These are phyloP conservation scores for Oedothorax gibbosus DNA, from an alignment of 1,140 invertebrate species.

Conservation along the genomic window DNA sequence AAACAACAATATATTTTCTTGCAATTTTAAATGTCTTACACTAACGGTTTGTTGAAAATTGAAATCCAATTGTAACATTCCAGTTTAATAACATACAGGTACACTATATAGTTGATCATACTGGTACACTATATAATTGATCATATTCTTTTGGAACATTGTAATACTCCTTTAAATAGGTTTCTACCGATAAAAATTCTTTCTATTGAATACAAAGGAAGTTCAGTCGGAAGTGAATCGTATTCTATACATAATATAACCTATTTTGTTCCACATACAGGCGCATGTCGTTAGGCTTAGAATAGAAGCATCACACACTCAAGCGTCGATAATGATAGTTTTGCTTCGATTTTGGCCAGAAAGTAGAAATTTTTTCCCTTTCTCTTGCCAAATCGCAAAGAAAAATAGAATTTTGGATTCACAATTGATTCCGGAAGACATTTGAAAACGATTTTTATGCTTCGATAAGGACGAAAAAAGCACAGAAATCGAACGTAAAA, in stretches of 20 bases:
- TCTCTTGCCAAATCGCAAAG: constrained; percentile 1
- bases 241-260: constrained; percentile 39
- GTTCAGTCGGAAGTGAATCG: constrained; percentile 1
- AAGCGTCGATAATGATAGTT: constrained; percentile 18
- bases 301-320: constrained; percentile 37
- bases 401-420: constrained; percentile 48
- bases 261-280: constrained; percentile 22
- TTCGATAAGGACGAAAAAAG: neutral
- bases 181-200: no score
- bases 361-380: constrained; percentile 14
- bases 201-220: neutral
- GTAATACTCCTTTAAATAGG: no score
- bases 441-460: constrained; percentile 35
- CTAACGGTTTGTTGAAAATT: no score
- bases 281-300: constrained; percentile 8
- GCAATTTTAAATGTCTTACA: no score
- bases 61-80: no score
- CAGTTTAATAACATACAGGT: no score
- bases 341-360: constrained; percentile 23
- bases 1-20: no score
- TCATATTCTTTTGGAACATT: no score
- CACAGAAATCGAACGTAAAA: constrained; percentile 2
- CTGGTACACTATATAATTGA: no score
- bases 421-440: constrained; percentile 57
- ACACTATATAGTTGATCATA: no score